Evolutionary conservation across 2,797 vertebrate species (phyloP).

Genomic region (Aplochiton taeniatus): DNA sequence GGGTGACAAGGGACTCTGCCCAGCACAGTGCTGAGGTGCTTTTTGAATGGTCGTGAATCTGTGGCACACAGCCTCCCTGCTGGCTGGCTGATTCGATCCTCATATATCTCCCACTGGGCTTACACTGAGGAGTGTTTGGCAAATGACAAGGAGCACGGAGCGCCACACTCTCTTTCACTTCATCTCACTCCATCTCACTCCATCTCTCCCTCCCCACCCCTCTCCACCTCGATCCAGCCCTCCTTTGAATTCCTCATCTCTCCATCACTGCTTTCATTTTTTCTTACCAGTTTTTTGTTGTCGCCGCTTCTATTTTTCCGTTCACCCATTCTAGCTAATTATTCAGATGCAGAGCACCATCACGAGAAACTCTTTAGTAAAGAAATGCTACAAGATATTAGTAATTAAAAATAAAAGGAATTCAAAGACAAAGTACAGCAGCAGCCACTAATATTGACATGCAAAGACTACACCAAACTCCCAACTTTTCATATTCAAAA

Average conservation of each 20-base stretch:
- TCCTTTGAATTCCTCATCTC: background rate
- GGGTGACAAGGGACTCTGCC: constrained; percentile 37
- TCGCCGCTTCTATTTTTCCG: constrained; percentile 1
- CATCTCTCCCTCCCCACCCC: background rate
- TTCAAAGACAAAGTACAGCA: constrained; percentile 17
- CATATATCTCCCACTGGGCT: constrained; percentile 39
- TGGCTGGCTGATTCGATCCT: constrained; percentile 47
- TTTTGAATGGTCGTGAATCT: constrained; percentile 60
- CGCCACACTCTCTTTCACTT: constrained; percentile 6
- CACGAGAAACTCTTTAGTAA: constrained; percentile 13
- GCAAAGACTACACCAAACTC: too few relatives aligned
- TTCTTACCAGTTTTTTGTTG: background rate
- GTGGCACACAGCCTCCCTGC: constrained; percentile 40
- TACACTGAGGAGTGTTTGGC: constrained; percentile 27
- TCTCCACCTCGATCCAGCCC: background rate
- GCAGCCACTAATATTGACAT: background rate
- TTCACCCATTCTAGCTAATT: constrained; percentile 26
- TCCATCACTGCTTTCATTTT: background rate
- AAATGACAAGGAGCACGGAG: constrained; percentile 1
- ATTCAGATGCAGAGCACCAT: constrained; percentile 29
- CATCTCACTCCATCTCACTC: constrained; percentile 13
- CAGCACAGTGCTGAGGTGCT: constrained; percentile 27
- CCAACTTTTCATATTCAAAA: too few relatives aligned
- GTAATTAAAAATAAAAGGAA: constrained; percentile 17
- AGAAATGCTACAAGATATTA: constrained; percentile 5